Evolutionary conservation across 1,140 invertebrate genomes (phyloP).

Genomic region (Danaus melanippus): DNA sequence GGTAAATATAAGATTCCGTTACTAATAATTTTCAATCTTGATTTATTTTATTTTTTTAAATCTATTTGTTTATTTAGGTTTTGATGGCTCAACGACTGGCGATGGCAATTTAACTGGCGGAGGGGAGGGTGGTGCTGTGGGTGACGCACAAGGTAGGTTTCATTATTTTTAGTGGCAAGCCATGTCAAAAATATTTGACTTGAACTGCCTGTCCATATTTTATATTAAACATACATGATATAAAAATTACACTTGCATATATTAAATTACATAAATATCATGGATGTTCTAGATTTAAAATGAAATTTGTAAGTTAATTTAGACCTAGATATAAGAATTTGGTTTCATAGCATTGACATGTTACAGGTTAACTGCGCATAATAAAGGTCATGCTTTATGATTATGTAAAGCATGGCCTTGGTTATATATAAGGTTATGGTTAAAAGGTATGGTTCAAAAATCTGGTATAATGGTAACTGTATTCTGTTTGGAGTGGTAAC

Average conservation of each 20-base stretch:
- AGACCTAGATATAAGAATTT: constrained; percentile 33
- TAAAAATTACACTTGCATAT: not conserved
- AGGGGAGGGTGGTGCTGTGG: constrained; percentile 69
- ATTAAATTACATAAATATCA: constrained; percentile 2
- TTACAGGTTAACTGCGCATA: constrained; percentile 21
- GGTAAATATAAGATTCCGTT: constrained; percentile 41
- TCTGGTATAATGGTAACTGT: not conserved
- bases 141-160: constrained; percentile 73
- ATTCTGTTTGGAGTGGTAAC: not conserved
- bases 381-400: constrained; percentile 15
- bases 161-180: constrained; percentile 28
- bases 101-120: constrained; percentile 67
- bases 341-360: constrained; percentile 26
- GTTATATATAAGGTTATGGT: constrained; percentile 9
- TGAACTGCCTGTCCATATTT: constrained; percentile 17
- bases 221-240: constrained; percentile 25
- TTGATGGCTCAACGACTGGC: constrained; percentile 68
- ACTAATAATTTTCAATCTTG: not conserved
- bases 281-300: constrained; percentile 38
- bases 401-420: constrained; percentile 7
- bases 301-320: constrained; percentile 67
- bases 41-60: not conserved
- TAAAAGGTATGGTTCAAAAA: constrained; percentile 6
- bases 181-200: constrained; percentile 21
- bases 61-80: constrained; percentile 41